Conservation (phyloP, 1,140 invertebrate species). For the Halesus radiatus region DNA sequence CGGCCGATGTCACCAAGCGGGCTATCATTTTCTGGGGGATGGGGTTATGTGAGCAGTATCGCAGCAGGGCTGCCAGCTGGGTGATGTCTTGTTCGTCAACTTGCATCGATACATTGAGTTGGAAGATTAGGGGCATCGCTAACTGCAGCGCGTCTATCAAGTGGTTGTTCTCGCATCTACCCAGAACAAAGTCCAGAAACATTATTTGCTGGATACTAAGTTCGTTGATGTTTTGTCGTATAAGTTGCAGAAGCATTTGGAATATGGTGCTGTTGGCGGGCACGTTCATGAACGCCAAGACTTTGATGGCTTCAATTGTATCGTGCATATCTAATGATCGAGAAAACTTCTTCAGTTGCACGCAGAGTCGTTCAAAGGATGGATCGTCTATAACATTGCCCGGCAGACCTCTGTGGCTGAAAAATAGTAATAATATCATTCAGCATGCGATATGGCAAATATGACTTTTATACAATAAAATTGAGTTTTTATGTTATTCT, state of each 20-base stretch:
- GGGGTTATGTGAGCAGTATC: constrained; percentile 67
- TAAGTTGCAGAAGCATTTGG: constrained; percentile 74
- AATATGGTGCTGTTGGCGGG: constrained; percentile 70
- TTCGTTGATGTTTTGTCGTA: constrained; percentile 73
- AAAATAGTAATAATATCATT: constrained; percentile 5
- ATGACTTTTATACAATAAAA: too few relatives aligned
- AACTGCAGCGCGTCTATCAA: constrained; percentile 73
- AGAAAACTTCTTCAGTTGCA: constrained; percentile 68
- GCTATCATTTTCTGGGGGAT: constrained; percentile 68
- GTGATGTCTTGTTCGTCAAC: constrained; percentile 69
- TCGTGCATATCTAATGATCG: constrained; percentile 69
- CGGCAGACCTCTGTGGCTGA: constrained; percentile 1
- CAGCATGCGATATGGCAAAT: too few relatives aligned
- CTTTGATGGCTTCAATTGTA: constrained; percentile 71
- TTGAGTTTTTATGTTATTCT: too few relatives aligned
- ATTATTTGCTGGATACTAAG: constrained; percentile 74
- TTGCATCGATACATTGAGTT: constrained; percentile 71
- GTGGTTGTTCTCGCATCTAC: constrained; percentile 65
- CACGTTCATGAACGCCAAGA: constrained; percentile 71
- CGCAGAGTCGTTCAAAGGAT: constrained; percentile 68
- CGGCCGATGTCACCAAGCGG: constrained; percentile 64
- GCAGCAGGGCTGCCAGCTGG: constrained; percentile 68
- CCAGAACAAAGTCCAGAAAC: constrained; percentile 73
- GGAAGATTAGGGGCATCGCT: constrained; percentile 75
- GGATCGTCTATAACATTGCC: constrained; percentile 51